phyloP scores from a whole-genome alignment of 2,888 invertebrate genomes.

The Chrysolina oricalcia region DNA sequence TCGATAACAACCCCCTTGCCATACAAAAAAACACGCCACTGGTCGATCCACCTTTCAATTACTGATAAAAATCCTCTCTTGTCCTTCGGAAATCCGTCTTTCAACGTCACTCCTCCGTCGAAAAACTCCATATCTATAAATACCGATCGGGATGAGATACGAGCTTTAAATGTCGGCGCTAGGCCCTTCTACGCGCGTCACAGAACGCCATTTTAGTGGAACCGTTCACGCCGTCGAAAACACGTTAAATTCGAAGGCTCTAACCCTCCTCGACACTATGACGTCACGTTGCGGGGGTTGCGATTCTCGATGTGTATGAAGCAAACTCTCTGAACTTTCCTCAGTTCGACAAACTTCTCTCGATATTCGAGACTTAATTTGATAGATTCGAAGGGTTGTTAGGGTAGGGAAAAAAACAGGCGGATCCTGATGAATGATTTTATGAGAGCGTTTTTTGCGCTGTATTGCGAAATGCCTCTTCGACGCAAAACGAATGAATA shows the following conservation, averaged over 20 bases:
- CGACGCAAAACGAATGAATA: too few relatives aligned
- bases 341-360: neutral
- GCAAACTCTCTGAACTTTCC: neutral
- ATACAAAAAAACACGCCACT: neutral
- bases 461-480: too few relatives aligned
- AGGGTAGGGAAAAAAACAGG: neutral
- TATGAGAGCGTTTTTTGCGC: neutral
- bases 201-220: neutral
- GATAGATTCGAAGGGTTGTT: neutral
- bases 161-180: neutral
- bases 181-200: neutral
- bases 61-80: neutral
- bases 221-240: neutral
- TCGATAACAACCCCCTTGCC: neutral
- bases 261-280: neutral
- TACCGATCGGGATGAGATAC: neutral
- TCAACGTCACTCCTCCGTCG: neutral
- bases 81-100: neutral
- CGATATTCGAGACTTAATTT: neutral
- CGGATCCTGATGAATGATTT: neutral
- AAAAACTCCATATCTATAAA: conserved; percentile 9
- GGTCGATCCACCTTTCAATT: neutral
- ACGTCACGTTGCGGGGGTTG: neutral
- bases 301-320: neutral
- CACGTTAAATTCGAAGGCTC: neutral